phyloP scores from a whole-genome alignment of 2,888 invertebrate genomes.

The Tolmerus cingulatus region DNA sequence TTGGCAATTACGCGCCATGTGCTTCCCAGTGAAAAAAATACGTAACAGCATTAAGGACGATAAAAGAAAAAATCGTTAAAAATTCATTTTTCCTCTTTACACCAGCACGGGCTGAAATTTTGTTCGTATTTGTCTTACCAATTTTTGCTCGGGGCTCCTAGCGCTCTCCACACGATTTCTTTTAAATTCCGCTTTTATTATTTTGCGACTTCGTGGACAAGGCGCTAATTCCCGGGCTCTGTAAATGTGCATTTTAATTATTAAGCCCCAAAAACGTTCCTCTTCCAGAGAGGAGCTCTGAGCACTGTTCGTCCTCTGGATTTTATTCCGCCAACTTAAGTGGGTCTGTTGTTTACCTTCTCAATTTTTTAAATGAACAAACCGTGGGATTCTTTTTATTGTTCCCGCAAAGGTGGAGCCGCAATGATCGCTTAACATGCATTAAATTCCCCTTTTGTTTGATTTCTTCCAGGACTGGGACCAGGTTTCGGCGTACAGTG shows the following conservation, averaged over 20 bases:
- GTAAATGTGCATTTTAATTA: slow-evolving; percentile 7
- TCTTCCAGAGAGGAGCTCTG: background rate
- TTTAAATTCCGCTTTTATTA: background rate
- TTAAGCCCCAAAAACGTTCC: background rate
- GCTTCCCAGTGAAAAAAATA: background rate
- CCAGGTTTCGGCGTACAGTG: slow-evolving; percentile 89
- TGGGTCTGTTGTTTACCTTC: background rate
- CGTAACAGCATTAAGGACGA: slow-evolving; percentile 12
- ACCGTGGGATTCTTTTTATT: background rate
- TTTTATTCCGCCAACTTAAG: background rate
- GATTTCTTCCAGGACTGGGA: slow-evolving; percentile 73
- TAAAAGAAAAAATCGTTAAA: slow-evolving; percentile 21
- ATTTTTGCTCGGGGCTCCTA: background rate
- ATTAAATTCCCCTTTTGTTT: slow-evolving; percentile 31
- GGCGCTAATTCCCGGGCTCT: slow-evolving; percentile 1
- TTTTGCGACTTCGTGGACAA: background rate
- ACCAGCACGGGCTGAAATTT: background rate
- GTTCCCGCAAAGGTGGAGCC: background rate
- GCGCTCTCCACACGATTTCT: background rate
- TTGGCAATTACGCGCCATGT: slow-evolving; percentile 23
- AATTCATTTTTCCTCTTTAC: slow-evolving; percentile 2
- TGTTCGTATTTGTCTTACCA: background rate
- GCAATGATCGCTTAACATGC: background rate
- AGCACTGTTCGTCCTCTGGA: background rate
- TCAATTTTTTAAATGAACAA: background rate